Evolutionary conservation across 2,888 invertebrate genomes (phyloP), one percentile per base, ranked within the genome.

Genomic region (Andrena bucephala): DNA sequence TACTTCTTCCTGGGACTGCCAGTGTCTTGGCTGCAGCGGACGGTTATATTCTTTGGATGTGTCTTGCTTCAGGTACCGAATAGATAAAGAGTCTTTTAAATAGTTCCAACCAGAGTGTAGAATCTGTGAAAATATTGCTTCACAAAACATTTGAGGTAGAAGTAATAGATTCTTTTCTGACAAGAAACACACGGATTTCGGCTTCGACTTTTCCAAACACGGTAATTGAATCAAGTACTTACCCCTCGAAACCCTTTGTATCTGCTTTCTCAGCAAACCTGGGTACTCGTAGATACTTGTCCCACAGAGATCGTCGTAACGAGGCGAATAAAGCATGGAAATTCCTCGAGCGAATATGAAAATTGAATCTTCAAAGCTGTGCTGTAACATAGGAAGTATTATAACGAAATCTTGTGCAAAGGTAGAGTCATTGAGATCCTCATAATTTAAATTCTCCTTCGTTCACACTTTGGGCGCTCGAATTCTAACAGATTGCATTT

Each of bases 191-290:
- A 27, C 24, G 33, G 57, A 16, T 20, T 50, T 16, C 24, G 36
- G 24, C 5, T 60, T 36, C n/a, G 29, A 66, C 29, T 42, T 77
- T 33, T 65, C 42, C 10, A 24, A 76, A 60, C 66, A 42, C 33
- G 16, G 36, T 60, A 66, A 76, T 67, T 33, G 59, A 75, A 74
- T 74, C 77, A 65, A n/a, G 33, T 75, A 3, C 20, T 20, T 20
- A 20, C 5, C 50, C 24, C 7, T 10, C 6, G 13, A 20, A 63
- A 27, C 10, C 31, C 24, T n/a, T 63, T 29, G 5, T 27, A 63
- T 76, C 63, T 65, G 65, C 57, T 77, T 77, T 65, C 75, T 65
- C 75, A 65, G 75, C 65, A 74, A 74, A 77, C 57, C 27, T 13
- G 57, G 27, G 60, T 65, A 16, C 54, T 63, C 50, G 36, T 13